Percentiles rank a stretch among this genome's conserved stretches.
Evolutionary conservation across 2,113 vertebrate species (phyloP).

Genomic region (Balaenoptera acutorostrata): DNA sequence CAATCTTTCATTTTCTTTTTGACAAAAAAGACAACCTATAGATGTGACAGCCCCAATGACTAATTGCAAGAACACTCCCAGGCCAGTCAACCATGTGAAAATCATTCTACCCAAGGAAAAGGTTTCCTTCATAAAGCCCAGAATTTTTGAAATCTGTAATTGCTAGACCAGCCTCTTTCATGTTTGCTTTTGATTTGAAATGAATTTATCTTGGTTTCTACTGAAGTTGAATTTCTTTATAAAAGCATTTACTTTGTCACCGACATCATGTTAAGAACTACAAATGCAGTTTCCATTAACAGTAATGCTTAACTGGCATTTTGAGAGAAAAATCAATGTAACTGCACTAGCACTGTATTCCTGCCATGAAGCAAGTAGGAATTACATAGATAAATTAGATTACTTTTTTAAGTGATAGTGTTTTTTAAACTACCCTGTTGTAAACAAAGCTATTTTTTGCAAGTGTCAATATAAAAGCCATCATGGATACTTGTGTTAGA

Average conservation of each 20-base stretch:
- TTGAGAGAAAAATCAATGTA: neutral
- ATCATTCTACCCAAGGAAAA: neutral
- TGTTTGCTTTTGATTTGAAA: constrained; percentile 56
- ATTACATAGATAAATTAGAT: constrained; percentile 57
- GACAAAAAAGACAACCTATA: neutral
- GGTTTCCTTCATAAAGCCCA: neutral
- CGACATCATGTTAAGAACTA: constrained; percentile 36
- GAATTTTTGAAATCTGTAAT: constrained; percentile 36
- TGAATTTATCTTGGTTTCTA: constrained; percentile 49
- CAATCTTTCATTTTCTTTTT: neutral
- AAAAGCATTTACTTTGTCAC: constrained; percentile 53
- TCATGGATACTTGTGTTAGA: constrained; percentile 41
- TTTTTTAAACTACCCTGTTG: constrained; percentile 41
- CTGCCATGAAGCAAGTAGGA: constrained; percentile 46
- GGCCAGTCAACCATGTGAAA: neutral
- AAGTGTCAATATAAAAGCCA: constrained; percentile 51
- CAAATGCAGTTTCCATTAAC: constrained; percentile 41
- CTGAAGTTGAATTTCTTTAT: constrained; percentile 48
- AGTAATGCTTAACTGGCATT: constrained; percentile 53
- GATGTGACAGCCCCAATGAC: neutral
- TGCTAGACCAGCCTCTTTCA: constrained; percentile 16
- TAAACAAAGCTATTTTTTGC: constrained; percentile 63
- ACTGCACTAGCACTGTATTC: constrained; percentile 21
- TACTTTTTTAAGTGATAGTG: constrained; percentile 33
- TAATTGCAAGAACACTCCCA: constrained; percentile 48